A percentile compares a stretch with the other conserved stretches of the same genome.
Evolutionary conservation across 2,797 vertebrate species (phyloP).

Genomic region (Microhierax caerulescens): DNA sequence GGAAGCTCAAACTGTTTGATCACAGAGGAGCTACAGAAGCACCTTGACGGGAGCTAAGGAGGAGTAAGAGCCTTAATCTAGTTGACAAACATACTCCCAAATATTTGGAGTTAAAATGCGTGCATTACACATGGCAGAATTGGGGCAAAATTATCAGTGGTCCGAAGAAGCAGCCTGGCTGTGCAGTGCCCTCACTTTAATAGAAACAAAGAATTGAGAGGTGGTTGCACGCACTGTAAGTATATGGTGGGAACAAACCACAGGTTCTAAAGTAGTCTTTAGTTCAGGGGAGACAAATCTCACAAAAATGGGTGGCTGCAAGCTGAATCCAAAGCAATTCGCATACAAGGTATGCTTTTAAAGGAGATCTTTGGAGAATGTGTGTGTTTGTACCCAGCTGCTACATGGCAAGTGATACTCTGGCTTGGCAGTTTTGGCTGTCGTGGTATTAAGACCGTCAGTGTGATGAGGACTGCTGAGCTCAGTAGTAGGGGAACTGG

Average conservation of each 20-base stretch:
- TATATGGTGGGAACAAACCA: neutral
- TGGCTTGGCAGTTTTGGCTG: neutral
- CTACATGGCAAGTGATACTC: fast-evolving
- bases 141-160: neutral
- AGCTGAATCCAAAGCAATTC: neutral
- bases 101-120: neutral
- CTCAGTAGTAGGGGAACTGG: neutral
- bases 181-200: neutral
- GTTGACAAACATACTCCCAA: neutral
- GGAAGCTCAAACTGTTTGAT: neutral
- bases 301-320: neutral
- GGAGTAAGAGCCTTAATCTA: neutral
- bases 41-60: neutral
- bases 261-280: neutral
- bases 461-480: neutral
- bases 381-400: neutral
- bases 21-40: neutral
- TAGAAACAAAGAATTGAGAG: neutral
- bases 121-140: neutral
- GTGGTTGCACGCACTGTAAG: neutral
- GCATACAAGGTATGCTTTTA: neutral
- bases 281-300: neutral
- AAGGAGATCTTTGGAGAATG: neutral
- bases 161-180: neutral
- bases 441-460: fast-evolving